Evolutionary conservation across 2,797 vertebrate genomes (phyloP).

Genomic region (Takifugu rubripes): DNA sequence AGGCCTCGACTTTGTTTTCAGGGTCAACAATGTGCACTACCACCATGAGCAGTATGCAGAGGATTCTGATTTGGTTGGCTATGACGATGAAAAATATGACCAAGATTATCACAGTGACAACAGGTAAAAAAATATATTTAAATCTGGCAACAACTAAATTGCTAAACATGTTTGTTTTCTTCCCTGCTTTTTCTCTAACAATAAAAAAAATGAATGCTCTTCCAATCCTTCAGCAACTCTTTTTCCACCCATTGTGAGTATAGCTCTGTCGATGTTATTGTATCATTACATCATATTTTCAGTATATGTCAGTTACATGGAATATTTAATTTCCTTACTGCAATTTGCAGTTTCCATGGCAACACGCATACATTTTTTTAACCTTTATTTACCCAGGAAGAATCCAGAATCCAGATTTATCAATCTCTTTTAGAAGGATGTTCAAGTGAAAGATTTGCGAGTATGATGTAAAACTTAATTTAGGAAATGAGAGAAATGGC

Average conservation of each 20-base stretch:
- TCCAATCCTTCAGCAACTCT: too few relatives aligned
- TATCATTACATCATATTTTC: too few relatives aligned
- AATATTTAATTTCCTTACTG: conserved; percentile 19
- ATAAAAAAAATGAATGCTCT: too few relatives aligned
- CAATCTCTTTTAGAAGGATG: too few relatives aligned
- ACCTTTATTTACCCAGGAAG: too few relatives aligned
- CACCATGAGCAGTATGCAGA: conserved; percentile 74
- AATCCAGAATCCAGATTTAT: too few relatives aligned
- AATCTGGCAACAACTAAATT: background rate
- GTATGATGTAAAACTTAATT: conserved; percentile 8
- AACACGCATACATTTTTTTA: background rate
- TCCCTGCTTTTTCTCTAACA: too few relatives aligned
- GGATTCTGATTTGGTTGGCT: conserved; percentile 71
- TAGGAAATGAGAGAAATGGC: conserved; percentile 44
- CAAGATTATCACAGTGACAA: conserved; percentile 82
- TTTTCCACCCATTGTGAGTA: too few relatives aligned
- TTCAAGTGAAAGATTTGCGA: too few relatives aligned
- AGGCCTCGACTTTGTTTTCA: conserved; percentile 32
- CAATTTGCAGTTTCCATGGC: conserved; percentile 25
- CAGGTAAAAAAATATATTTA: conserved; percentile 71
- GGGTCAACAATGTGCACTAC: conserved; percentile 77
- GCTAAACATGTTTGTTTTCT: background rate
- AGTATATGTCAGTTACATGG: too few relatives aligned
- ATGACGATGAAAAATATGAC: conserved; percentile 80
- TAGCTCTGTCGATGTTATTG: too few relatives aligned